Evolutionary conservation across 2,113 vertebrate species (phyloP).

Genomic region (Tonatia bakeri): DNA sequence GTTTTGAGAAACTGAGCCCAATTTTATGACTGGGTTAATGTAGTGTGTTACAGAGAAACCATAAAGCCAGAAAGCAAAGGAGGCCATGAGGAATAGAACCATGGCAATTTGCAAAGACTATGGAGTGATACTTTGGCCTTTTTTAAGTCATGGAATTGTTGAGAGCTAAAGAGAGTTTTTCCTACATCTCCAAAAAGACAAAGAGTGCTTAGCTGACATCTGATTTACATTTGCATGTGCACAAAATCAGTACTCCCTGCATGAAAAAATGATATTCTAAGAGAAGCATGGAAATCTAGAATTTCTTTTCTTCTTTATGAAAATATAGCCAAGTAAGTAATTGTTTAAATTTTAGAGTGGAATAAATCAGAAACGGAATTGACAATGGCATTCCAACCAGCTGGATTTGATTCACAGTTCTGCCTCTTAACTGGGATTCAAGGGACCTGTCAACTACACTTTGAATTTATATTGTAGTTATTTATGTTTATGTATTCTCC

Average conservation of each 20-base stretch:
- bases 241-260: background rate
- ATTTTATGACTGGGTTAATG: background rate
- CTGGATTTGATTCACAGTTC: background rate
- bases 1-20: background rate
- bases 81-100: background rate
- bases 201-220: background rate
- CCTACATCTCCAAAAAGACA: background rate
- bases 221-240: background rate
- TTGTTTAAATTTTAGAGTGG: conserved; percentile 2
- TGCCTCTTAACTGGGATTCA: background rate
- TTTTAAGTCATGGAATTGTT: background rate
- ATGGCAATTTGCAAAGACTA: background rate
- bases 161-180: background rate
- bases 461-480: conserved; percentile 12
- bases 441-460: background rate
- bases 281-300: background rate
- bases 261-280: background rate
- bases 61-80: background rate
- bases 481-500: background rate
- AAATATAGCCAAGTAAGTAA: background rate
- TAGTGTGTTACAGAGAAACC: background rate
- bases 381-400: background rate
- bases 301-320: background rate
- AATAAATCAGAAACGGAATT: background rate
- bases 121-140: background rate